Base-by-base conservation (phyloP, 2,113 vertebrate genomes). In the Calypte anna region DNA sequence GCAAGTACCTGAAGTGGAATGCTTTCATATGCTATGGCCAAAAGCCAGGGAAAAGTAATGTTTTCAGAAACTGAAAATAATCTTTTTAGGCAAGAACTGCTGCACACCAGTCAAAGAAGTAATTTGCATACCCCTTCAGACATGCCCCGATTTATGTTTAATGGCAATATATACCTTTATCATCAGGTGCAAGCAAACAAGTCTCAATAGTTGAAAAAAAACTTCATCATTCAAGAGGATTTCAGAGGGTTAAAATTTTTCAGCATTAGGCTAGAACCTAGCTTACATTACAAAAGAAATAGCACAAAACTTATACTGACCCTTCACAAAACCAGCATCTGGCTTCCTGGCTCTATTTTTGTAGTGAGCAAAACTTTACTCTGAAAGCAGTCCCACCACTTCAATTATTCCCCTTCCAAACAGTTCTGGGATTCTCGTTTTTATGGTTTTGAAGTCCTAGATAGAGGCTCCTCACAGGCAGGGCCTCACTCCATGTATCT, bases 1-100 rank as follows among this genome's bases (percentile, higher is more conserved):
- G 6, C 80, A 74, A 70, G 63, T 25, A 72, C 83, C 73, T 28
- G 4, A 89, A 84, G 25, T 31, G 46, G 50, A 58, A 7, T 40
- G 8, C 13, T 96, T 91, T 93, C 27, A 54, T 40, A 53, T 38
- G 15, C 20, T 68, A 7, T 64, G 24, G 38, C 12, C 48, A 82
- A 93, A 81, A 83, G 21, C 16, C 48, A 67, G 30, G 23, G 53
- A 90, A 85, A 87, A 85, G 14, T 10, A 77, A 1, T 40, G 46
- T 64, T 86, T 93, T 91, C 76, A 88, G 64, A 88, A 86, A 78
- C 19, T 43, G 31, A 78, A 91, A 91, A 40, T 10, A 17, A 78
- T 74, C 36, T 48, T 2, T 4, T 31, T 54, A 31, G 40, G 66
- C 58, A 70, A 91, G 28, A 75, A 70, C 33, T 51, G n/a, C 51